Evolutionary conservation across 2,113 vertebrate genomes (phyloP).

Genomic region (Hylia prasina): DNA sequence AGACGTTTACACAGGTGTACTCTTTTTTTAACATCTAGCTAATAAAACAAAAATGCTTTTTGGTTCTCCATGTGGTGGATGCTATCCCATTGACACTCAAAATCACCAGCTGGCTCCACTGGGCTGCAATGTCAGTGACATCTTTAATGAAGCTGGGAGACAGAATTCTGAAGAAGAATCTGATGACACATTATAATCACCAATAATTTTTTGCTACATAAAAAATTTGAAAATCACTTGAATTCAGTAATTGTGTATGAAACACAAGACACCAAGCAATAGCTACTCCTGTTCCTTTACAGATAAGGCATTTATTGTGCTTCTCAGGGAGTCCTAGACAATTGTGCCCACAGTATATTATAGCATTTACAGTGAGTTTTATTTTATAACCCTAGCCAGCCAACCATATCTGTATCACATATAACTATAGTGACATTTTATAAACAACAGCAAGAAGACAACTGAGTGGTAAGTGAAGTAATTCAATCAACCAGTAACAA

Average conservation of each 20-base stretch:
- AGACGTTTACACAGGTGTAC: background rate
- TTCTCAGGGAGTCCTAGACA: background rate
- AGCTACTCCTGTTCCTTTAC: background rate
- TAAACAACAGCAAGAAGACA: background rate
- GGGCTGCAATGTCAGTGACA: background rate
- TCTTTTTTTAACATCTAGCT: background rate
- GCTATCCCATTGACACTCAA: background rate
- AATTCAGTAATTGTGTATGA: background rate
- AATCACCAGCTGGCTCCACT: background rate
- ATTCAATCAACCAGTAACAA: background rate
- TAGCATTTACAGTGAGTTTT: background rate
- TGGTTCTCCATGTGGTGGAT: background rate
- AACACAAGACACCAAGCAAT: background rate
- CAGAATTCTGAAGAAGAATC: background rate
- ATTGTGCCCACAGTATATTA: background rate
- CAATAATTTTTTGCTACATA: background rate
- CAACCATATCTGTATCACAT: background rate
- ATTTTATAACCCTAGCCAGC: background rate
- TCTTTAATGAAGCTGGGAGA: background rate
- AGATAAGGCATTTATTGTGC: background rate
- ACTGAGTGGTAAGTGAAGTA: background rate
- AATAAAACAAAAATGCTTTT: background rate
- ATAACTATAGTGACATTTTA: background rate
- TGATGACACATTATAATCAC: background rate
- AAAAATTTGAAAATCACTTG: background rate